Evolutionary conservation across 1,140 invertebrate species (phyloP), one percentile per base, ranked within the genome.

Genomic region (Pemphigus obesinymphae): DNA sequence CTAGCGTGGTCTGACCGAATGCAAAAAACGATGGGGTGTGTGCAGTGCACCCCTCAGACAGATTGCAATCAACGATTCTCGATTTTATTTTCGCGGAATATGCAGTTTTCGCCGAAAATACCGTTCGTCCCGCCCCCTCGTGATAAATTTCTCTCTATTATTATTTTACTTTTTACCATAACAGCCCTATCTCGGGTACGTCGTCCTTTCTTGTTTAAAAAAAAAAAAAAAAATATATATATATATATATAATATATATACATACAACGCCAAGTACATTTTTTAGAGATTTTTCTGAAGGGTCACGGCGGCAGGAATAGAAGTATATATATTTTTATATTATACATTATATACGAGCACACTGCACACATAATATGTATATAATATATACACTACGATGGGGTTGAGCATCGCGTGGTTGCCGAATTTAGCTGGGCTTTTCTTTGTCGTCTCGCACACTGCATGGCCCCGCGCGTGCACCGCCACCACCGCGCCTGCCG

Each of bases 391-490:
- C 3, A 29, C n/a, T 43, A 45, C 23, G 23, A 17, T 40, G 55
- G 40, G 76, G 76, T 80, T 43, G 76, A 6, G 43, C 34, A 40
- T 55, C 23, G 76, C 76, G 53, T 63, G 55, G 76, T 80, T 80
- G 76, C 76, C 76, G 76, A 80, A 80, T 80, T 80, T 80, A 40
- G 37, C 55, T 20, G 76, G 76, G 53, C 76, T 80, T 80, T 80
- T 80, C 76, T 80, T 80, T 80, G 76, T 80, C 76, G 76, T 80
- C 76, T 80, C 87, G 70, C 17, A 63, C 58, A 50, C 45, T 23
- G 37, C 66, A 37, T 23, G 37, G 40, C 68, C 43, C 70, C 70
- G 43, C 45, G 23, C 87, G 84, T 87, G 87, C 84, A 86, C 86
- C 85, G 86, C 87, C 37, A 10, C 10, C 37, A 10, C 37, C 37